These are phyloP conservation scores for Abramis brama DNA, from an alignment of 2,113 vertebrate genomes.

Conservation along the genomic window DNA sequence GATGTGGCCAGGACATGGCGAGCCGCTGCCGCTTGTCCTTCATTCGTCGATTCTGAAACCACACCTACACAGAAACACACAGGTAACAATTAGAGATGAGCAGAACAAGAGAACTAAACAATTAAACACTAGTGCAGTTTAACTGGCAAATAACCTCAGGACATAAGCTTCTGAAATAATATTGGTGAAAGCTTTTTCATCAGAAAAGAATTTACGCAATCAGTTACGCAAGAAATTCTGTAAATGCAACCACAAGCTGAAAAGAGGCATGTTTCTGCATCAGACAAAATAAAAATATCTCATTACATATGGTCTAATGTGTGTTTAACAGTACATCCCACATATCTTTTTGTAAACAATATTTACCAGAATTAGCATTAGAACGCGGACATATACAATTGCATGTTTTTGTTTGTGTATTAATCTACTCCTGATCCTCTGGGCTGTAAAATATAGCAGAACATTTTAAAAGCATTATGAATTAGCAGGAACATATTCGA, in stretches of 20 bases:
- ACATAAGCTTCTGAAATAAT: neutral
- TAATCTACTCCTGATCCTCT: neutral
- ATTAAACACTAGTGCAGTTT: neutral
- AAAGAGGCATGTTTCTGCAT: neutral
- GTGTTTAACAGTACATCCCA: neutral
- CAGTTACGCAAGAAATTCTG: neutral
- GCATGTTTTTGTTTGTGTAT: neutral
- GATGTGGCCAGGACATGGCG: slow-evolving; percentile 99
- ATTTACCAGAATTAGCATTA: neutral
- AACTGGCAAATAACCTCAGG: neutral
- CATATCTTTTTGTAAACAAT: neutral
- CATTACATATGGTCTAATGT: no score
- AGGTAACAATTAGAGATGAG: slow-evolving; percentile 40
- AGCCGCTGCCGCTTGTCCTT: slow-evolving; percentile 96
- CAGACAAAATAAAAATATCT: neutral
- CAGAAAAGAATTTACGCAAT: neutral
- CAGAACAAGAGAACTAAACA: neutral
- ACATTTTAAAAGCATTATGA: neutral
- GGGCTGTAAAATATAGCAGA: neutral
- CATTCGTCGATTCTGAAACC: slow-evolving; percentile 96
- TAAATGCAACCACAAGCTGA: neutral
- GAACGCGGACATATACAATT: neutral
- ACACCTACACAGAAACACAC: slow-evolving; percentile 81
- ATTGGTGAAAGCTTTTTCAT: neutral
- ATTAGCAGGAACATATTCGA: neutral